Base-by-base conservation (phyloP, 2,113 vertebrate genomes). In the Pungitius pungitius region DNA sequence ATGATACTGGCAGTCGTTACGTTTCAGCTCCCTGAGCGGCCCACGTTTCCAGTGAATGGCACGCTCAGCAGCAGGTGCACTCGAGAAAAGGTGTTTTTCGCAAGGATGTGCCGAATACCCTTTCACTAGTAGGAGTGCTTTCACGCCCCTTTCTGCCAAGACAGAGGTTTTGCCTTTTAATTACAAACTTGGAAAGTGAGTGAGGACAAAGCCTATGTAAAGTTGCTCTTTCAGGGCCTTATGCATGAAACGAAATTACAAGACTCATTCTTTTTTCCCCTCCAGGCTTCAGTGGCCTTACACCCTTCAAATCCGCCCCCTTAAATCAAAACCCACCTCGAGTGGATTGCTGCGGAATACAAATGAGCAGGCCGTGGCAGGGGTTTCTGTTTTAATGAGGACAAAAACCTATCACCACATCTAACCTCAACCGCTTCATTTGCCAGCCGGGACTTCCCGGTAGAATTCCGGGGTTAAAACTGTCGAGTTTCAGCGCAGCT, bases 301-400 rank as follows among this genome's bases (percentile, higher is more conserved):
- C 61, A 82, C 77, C 81, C 80, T 56, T 84, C 80, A 87, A 91
- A 89, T 88, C 87, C 87, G 13, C 51, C 22, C 49, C n/a, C 49
- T 14, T 14, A 83, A 88, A 90, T 91, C 88, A 79, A 88, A 91
- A 88, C 87, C 89, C 87, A 89, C 74, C 78, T 78, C 52, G 40
- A 84, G 84, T 69, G 87, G 79, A 87, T 87, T 76, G 83, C 39
- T 14, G 69, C 45, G 35, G 91, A 91, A 92, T 93, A 92, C 90
- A 91, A 93, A 93, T 89, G 85, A 93, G 85, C 85, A 87, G 70
- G 85, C 88, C 67, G 90, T 83, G 87, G 87, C 88, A 83, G 82
- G 86, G 88, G 85, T 91, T 92, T 91, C 86, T 87, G 71, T 85
- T 93, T 91, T 93, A 93, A 93, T 93, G 91, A 94, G 92, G 91